A percentile compares a stretch with the other conserved stretches of the same genome.
These are phyloP conservation scores for western clawed frog (Xenopus tropicalis) DNA, from an alignment of 2,113 vertebrate genomes.

Conservation along the genomic window DNA sequence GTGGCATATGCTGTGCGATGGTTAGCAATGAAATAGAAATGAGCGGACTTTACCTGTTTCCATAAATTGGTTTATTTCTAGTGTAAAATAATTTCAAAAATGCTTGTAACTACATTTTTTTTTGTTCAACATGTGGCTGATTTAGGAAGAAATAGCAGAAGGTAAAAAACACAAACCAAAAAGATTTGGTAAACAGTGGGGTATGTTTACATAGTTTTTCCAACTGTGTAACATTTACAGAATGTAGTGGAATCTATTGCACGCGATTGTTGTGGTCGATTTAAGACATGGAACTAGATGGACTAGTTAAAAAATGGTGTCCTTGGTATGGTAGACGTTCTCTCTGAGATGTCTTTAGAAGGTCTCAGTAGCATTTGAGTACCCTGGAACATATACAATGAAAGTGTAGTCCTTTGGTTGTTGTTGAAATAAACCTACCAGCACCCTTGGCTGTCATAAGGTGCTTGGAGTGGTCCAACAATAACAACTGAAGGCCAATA, in stretches of 20 bases:
- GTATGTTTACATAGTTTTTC: conserved; percentile 40
- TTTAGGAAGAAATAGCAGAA: conserved; percentile 44
- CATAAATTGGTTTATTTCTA: conserved; percentile 59
- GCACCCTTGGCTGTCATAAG: too few relatives aligned
- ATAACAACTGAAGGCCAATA: too few relatives aligned
- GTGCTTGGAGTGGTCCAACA: too few relatives aligned
- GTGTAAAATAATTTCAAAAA: conserved; percentile 46
- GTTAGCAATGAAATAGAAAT: conserved; percentile 61
- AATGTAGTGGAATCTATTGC: conserved; percentile 24
- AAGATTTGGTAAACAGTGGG: background rate
- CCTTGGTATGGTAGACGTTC: background rate
- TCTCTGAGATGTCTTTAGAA: too few relatives aligned
- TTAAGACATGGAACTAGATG: conserved; percentile 15
- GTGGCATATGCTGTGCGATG: conserved; percentile 90
- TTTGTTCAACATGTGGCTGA: conserved; percentile 22
- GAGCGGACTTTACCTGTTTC: conserved; percentile 51
- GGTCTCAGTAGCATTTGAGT: too few relatives aligned
- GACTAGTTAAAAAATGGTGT: conserved; percentile 32
- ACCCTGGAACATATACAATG: too few relatives aligned
- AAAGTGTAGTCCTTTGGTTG: too few relatives aligned
- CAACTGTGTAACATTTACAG: conserved; percentile 29
- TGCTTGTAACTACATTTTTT: conserved; percentile 49
- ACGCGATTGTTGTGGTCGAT: background rate
- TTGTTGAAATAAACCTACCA: too few relatives aligned
- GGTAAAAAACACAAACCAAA: background rate